Percentiles rank a stretch among this genome's conserved stretches.
Conservation (phyloP, 2,888 invertebrate genomes). For the Lordiphosa fenestrarum region DNA sequence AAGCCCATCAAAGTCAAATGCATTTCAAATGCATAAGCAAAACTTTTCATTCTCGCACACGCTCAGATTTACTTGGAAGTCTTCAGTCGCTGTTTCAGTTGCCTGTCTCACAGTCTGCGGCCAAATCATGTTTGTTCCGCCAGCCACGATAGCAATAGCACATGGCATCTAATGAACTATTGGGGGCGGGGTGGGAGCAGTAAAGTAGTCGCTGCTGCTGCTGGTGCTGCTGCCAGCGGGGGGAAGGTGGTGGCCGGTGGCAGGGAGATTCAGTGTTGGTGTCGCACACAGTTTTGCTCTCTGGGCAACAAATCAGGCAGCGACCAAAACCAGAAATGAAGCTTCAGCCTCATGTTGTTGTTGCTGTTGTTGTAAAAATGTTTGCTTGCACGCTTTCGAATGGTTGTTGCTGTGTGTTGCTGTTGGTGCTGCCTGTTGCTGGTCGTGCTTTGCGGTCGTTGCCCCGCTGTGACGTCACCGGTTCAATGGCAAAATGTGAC, state of each 20-base stretch:
- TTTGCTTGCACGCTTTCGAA: constrained; percentile 74
- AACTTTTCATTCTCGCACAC: neutral
- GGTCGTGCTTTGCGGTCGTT: constrained; percentile 77
- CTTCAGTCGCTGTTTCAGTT: constrained; percentile 23
- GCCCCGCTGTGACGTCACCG: constrained; percentile 80
- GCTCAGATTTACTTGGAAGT: constrained; percentile 20
- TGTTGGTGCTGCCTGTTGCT: constrained; percentile 46
- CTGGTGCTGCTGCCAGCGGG: neutral
- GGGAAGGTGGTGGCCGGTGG: constrained; percentile 1
- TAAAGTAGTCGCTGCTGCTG: constrained; percentile 2
- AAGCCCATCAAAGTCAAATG: constrained; percentile 33
- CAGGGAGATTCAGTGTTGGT: constrained; percentile 37
- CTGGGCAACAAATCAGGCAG: constrained; percentile 74
- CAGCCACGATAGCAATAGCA: constrained; percentile 74
- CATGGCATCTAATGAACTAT: constrained; percentile 73
- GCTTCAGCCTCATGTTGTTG: constrained; percentile 28
- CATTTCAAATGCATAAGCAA: constrained; percentile 39
- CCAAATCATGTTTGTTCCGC: constrained; percentile 77
- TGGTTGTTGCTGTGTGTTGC: constrained; percentile 53
- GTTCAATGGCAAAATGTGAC: constrained; percentile 81
- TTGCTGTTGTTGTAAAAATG: constrained; percentile 71
- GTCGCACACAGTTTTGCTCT: constrained; percentile 50
- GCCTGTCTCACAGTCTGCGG: constrained; percentile 59
- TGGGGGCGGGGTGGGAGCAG: constrained; percentile 49
- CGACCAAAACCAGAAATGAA: constrained; percentile 70